Conservation (phyloP, 2,888 invertebrate species). For the Hirtodrosophila alboralis region DNA sequence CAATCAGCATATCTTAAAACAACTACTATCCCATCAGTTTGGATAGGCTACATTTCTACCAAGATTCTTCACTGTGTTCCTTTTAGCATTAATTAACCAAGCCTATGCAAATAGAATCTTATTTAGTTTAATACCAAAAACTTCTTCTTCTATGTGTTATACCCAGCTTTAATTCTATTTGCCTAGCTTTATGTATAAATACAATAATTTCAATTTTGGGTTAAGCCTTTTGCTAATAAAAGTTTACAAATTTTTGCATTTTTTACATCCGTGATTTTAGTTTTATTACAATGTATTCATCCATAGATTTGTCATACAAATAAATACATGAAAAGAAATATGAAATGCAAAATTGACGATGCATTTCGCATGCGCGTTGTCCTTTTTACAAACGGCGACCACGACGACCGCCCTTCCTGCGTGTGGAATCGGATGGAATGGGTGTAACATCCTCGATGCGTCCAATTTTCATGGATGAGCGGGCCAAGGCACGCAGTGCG, state of each 20-base stretch:
- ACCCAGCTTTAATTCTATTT: no score
- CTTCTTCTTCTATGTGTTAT: no score
- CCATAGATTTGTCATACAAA: constrained; percentile 21
- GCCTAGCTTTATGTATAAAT: no score
- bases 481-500: constrained; percentile 98
- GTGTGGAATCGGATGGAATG: constrained; percentile 99
- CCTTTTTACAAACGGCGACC: constrained; percentile 96
- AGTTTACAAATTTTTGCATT: constrained; percentile 1
- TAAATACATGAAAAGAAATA: constrained; percentile 24
- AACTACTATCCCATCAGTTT: no score
- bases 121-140: no score
- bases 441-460: constrained; percentile 99
- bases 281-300: constrained; percentile 42
- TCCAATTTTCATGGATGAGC: constrained; percentile 99
- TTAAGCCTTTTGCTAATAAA: background rate
- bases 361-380: constrained; percentile 10
- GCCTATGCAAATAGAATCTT: no score
- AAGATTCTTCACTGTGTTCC: no score
- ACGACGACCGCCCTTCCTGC: constrained; percentile 99
- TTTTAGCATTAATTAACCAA: no score
- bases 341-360: constrained; percentile 10
- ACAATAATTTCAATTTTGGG: no score
- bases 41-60: no score
- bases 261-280: constrained; percentile 9
- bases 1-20: no score